phyloP scores from a whole-genome alignment of 2,113 vertebrate species.

The Coregonus clupeaformis region DNA sequence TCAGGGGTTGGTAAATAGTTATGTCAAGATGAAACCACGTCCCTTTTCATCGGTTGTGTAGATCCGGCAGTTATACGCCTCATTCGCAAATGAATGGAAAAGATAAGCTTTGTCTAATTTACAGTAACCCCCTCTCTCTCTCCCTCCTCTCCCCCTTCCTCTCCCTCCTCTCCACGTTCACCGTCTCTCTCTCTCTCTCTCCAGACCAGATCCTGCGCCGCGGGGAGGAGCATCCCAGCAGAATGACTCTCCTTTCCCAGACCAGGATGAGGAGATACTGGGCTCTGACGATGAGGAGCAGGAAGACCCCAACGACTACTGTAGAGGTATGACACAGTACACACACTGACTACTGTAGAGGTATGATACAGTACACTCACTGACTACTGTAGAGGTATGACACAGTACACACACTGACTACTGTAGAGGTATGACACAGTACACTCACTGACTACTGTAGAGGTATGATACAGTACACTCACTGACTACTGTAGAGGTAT shows the following conservation, averaged over 20 bases:
- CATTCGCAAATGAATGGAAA: too few species aligned
- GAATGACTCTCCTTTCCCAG: slow-evolving; percentile 83
- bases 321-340: slow-evolving; percentile 77
- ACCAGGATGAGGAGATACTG: slow-evolving; percentile 94
- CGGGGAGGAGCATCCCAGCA: slow-evolving; percentile 80
- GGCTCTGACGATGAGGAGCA: slow-evolving; percentile 97
- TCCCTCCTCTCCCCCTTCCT: not conserved
- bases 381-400: slow-evolving; percentile 92
- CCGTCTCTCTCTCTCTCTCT: slow-evolving; percentile 10
- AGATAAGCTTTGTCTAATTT: too few species aligned
- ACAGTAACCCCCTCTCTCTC: too few species aligned
- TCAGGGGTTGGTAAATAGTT: too few species aligned
- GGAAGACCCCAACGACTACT: slow-evolving; percentile 97
- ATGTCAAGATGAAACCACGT: too few species aligned
- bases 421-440: slow-evolving; percentile 81
- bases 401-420: slow-evolving; percentile 56
- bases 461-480: slow-evolving; percentile 66
- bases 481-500: slow-evolving; percentile 86
- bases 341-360: slow-evolving; percentile 82
- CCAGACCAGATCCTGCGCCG: slow-evolving; percentile 84
- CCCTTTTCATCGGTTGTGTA: too few species aligned
- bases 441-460: slow-evolving; percentile 85
- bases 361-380: slow-evolving; percentile 54
- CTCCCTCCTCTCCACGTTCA: not conserved
- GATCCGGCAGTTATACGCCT: too few species aligned